Conservation (phyloP, 2,113 vertebrate genomes). For the Ptilorrhoa leucosticta region DNA sequence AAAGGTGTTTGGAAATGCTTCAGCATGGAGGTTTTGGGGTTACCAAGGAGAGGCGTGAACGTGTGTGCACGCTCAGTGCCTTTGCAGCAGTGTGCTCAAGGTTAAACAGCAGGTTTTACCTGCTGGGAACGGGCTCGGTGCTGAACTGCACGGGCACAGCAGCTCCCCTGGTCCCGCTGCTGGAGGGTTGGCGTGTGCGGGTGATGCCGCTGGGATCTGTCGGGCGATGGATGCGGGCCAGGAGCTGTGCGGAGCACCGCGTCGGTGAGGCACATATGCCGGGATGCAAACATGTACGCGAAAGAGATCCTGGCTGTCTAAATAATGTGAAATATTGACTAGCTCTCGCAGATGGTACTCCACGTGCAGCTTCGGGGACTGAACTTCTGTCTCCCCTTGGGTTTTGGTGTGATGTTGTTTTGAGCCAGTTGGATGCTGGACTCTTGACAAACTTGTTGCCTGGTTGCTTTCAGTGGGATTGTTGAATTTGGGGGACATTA, state of each 20-base stretch:
- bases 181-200: background rate
- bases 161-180: background rate
- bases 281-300: constrained; percentile 17
- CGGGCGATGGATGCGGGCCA: background rate
- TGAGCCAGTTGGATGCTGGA: background rate
- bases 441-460: background rate
- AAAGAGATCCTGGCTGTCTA: constrained; percentile 44
- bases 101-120: background rate
- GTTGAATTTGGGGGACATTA: background rate
- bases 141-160: background rate
- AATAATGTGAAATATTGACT: constrained; percentile 63
- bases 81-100: background rate
- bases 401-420: background rate
- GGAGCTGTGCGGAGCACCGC: background rate
- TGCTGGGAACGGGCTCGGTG: rapidly evolving
- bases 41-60: background rate
- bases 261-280: constrained; percentile 26
- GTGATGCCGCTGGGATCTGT: background rate
- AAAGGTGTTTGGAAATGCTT: background rate
- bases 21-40: background rate
- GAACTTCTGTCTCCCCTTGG: background rate
- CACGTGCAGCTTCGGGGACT: background rate
- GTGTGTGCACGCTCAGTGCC: rapidly evolving
- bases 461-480: background rate
- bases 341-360: constrained; percentile 38